Evolutionary conservation across 2,797 vertebrate genomes (phyloP).

Genomic region (Urosaurus nigricauda): DNA sequence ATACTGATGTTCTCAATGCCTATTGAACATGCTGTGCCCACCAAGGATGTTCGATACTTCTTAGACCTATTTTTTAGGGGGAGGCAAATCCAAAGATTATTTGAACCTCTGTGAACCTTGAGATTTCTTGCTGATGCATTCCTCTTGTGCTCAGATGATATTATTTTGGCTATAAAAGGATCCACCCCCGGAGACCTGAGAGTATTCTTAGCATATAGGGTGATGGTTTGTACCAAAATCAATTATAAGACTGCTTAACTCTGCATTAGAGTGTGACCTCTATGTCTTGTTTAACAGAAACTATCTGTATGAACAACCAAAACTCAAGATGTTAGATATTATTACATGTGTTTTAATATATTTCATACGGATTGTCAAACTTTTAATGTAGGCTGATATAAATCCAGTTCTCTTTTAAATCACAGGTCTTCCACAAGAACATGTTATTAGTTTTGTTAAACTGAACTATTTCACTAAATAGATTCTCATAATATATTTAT

Average conservation of each 20-base stretch:
- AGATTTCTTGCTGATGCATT: not conserved
- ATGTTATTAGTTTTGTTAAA: conserved; percentile 34
- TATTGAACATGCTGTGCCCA: too few species aligned
- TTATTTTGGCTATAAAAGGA: not conserved
- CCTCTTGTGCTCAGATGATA: not conserved
- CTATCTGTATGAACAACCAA: not conserved
- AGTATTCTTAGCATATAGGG: not conserved
- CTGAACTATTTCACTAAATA: too few species aligned
- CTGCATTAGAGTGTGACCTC: not conserved
- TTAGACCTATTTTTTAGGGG: too few species aligned
- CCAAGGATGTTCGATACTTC: too few species aligned
- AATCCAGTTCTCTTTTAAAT: too few species aligned
- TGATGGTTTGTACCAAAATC: not conserved
- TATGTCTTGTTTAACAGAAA: not conserved
- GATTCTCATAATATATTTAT: too few species aligned
- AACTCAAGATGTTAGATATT: not conserved
- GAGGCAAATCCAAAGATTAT: too few species aligned
- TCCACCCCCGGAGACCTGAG: not conserved
- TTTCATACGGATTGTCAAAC: not conserved
- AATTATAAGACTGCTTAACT: not conserved
- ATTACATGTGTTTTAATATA: not conserved
- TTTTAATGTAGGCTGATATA: conserved; percentile 8
- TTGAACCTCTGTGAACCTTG: not conserved
- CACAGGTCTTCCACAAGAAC: conserved; percentile 14
- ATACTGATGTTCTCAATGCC: too few species aligned